Evolutionary conservation across 2,888 invertebrate genomes (phyloP), one percentile per base, ranked within the genome.

Genomic region (Agapostemon virescens): DNA sequence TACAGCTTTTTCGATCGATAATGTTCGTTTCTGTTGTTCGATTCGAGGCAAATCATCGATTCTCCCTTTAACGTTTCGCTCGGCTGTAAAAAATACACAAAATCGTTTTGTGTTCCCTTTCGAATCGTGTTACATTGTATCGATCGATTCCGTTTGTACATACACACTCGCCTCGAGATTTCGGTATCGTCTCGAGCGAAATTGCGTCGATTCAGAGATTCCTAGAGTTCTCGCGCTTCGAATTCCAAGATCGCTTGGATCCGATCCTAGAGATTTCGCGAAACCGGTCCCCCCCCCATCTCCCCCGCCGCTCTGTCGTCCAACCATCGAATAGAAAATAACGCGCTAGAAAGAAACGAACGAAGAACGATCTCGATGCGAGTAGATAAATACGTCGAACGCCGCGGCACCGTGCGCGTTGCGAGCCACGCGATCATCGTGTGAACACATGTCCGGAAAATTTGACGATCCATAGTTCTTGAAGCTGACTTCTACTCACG

Each of bases 401-500:
- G 20, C 49, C 49, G 20, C 49, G 1, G 26, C 26, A 26, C 20
- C 30, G 61, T 33, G 9, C 61, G 61, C 20, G 61, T 11, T 20
- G 61, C 61, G 4, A 61, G 20, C 11, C 11, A 11, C 40, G 61
- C 40, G 68, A 69, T n/a, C 23, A 3, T 30, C 3, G 38, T 23
- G 20, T 13, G 66, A 20, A n/a, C 33, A 63, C n/a, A 61, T 68
- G 69, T 61, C n/a, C 63, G 42, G 45, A 5, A 38, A 74, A 74
- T 75, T 79, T 72, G 17, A 58, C n/a, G 42, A 79, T 86, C 83
- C 84, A 86, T 79, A 74, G 83, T 81, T 86, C 83, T 86, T 75
- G 84, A 87, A 84, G 88, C 86, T 86, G 86, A 87, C 79, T 86
- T 86, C 86, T 86, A 87, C 86, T 86, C 86, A 80, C 86, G 86